phyloP scores from a whole-genome alignment of 2,888 invertebrate species.

The Tenthredo amoena region DNA sequence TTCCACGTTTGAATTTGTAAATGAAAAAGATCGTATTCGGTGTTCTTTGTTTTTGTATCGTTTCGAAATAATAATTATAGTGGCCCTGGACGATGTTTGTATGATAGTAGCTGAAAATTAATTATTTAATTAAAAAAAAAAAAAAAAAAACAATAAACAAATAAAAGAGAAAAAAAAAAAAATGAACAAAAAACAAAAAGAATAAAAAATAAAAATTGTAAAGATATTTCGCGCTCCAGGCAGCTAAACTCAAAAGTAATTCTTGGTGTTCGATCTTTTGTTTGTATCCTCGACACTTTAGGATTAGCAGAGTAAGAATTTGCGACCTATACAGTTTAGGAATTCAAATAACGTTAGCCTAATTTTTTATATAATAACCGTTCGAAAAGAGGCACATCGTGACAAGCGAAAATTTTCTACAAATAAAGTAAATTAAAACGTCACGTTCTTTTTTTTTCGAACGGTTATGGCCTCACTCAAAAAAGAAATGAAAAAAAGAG shows the following conservation, averaged over 20 bases:
- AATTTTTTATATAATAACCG: conserved; percentile 49
- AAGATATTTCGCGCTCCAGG: conserved; percentile 43
- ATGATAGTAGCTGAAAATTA: conserved; percentile 53
- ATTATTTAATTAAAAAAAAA: conserved; percentile 52
- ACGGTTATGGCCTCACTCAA: conserved; percentile 47
- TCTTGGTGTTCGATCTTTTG: conserved; percentile 42
- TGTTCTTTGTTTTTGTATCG: conserved; percentile 64
- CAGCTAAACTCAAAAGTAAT: conserved; percentile 44
- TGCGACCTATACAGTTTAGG: conserved; percentile 47
- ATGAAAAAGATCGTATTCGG: conserved; percentile 61
- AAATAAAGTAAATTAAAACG: conserved; percentile 48
- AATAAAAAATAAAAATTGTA: conserved; percentile 20
- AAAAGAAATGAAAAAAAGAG: background rate
- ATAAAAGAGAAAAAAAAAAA: background rate
- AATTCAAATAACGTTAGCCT: conserved; percentile 50
- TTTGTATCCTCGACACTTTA: conserved; percentile 37
- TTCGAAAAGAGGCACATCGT: conserved; percentile 15
- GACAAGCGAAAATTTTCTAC: conserved; percentile 45
- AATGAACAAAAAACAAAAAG: conserved; percentile 5
- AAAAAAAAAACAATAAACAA: background rate
- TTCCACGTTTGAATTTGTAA: conserved; percentile 54
- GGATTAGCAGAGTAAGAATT: conserved; percentile 33
- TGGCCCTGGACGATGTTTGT: conserved; percentile 55
- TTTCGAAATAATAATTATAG: conserved; percentile 57
- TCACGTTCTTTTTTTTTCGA: conserved; percentile 35